These are phyloP conservation scores for Barbus barbus DNA, from an alignment of 2,113 vertebrate species.

Conservation along the genomic window DNA sequence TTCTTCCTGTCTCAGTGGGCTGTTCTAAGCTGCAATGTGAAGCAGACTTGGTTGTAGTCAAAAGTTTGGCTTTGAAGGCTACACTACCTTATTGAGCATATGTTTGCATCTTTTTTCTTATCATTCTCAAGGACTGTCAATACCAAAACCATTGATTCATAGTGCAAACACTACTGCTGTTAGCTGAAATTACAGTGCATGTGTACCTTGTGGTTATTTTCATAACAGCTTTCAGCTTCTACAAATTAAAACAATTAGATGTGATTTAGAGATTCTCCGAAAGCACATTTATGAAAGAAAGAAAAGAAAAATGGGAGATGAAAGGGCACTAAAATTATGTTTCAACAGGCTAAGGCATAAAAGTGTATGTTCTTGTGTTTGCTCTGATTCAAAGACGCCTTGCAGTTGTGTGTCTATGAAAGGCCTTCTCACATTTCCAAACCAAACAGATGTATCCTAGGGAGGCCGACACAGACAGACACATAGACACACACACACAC, in stretches of 20 bases:
- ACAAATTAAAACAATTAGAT: background rate
- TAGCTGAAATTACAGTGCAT: background rate
- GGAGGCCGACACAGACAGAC: constrained; percentile 36
- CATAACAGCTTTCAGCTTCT: constrained; percentile 21
- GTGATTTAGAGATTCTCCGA: background rate
- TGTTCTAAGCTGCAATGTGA: background rate
- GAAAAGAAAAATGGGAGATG: background rate
- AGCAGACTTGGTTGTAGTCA: background rate
- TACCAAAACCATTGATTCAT: background rate
- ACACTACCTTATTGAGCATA: background rate
- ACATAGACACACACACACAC: constrained; percentile 21
- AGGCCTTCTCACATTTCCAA: constrained; percentile 68
- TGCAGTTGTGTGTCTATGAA: constrained; percentile 59
- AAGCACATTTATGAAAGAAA: background rate
- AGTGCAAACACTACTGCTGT: background rate
- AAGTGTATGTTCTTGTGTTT: background rate
- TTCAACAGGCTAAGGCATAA: background rate
- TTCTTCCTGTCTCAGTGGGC: background rate
- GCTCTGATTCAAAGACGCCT: constrained; percentile 43
- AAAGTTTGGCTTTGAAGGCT: background rate
- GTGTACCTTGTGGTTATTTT: background rate
- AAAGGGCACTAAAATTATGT: background rate
- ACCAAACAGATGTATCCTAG: constrained; percentile 67
- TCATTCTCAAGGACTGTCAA: background rate
- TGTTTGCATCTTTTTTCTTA: background rate